These are phyloP conservation scores for Pharmacophagus antenor DNA, from an alignment of 2,888 invertebrate species.

Conservation along the genomic window DNA sequence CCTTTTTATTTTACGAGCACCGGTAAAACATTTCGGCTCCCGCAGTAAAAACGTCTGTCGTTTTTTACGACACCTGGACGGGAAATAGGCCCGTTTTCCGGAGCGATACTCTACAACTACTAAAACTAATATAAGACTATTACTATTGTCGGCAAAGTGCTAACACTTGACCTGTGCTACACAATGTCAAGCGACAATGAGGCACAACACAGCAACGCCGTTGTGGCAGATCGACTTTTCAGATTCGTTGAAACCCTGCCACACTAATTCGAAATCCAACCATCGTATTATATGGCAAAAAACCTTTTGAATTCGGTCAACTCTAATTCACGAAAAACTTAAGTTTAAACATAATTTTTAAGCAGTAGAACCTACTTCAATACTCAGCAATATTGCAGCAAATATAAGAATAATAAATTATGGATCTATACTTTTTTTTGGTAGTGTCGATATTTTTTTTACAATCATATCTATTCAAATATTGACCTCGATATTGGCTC, in stretches of 20 bases:
- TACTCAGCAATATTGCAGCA: background rate
- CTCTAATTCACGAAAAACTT: too few relatives aligned
- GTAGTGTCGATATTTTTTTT: background rate
- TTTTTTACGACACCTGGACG: constrained; percentile 69
- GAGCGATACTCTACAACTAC: constrained; percentile 60
- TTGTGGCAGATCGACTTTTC: too few relatives aligned
- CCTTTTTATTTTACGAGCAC: constrained; percentile 70
- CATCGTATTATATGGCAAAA: too few relatives aligned
- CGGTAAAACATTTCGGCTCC: constrained; percentile 71
- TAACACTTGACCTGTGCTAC: too few relatives aligned
- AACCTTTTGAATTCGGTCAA: too few relatives aligned
- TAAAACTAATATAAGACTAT: constrained; percentile 38
- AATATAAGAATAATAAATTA: background rate
- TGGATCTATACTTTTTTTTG: background rate
- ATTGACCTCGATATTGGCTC: constrained; percentile 17
- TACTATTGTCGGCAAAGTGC: constrained; percentile 33
- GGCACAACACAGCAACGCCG: too few relatives aligned
- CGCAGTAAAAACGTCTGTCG: constrained; percentile 67
- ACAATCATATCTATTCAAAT: constrained; percentile 16
- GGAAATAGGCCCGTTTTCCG: constrained; percentile 51
- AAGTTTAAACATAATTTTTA: too few relatives aligned
- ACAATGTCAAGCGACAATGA: too few relatives aligned
- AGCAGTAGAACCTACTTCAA: too few relatives aligned
- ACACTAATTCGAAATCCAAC: too few relatives aligned
- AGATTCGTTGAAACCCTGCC: too few relatives aligned